Percentiles rank a stretch among this genome's conserved stretches.
Conservation (phyloP, 2,113 vertebrate genomes). For the Rhineura floridana region DNA sequence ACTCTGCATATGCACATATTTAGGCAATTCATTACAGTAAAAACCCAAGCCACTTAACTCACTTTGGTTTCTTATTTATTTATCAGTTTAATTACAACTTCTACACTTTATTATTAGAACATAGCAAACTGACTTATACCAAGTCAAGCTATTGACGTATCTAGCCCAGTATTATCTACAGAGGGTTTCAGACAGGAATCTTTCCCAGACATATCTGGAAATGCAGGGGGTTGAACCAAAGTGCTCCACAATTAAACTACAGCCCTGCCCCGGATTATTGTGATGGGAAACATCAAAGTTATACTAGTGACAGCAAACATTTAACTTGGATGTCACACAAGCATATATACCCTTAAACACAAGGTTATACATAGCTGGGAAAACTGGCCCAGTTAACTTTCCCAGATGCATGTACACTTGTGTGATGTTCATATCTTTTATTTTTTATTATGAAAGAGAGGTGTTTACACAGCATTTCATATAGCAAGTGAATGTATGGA, state of each 20-base stretch:
- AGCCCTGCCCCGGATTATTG: too few species aligned
- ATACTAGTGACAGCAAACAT: neutral
- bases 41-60: neutral
- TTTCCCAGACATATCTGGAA: too few species aligned
- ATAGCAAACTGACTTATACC: too few species aligned
- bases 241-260: too few species aligned
- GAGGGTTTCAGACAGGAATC: too few species aligned
- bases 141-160: too few species aligned
- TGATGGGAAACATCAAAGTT: neutral
- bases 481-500: neutral
- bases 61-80: neutral
- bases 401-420: neutral
- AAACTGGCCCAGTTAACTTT: neutral
- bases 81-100: neutral
- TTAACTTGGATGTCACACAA: neutral
- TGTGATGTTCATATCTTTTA: neutral
- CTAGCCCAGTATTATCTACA: neutral
- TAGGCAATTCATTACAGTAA: neutral
- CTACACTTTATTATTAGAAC: neutral
- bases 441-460: neutral
- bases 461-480: neutral
- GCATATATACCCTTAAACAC: neutral
- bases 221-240: too few species aligned
- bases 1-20: neutral
- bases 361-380: neutral